Base-by-base conservation (phyloP, 2,797 vertebrate species). In the Gambelia wislizenii region DNA sequence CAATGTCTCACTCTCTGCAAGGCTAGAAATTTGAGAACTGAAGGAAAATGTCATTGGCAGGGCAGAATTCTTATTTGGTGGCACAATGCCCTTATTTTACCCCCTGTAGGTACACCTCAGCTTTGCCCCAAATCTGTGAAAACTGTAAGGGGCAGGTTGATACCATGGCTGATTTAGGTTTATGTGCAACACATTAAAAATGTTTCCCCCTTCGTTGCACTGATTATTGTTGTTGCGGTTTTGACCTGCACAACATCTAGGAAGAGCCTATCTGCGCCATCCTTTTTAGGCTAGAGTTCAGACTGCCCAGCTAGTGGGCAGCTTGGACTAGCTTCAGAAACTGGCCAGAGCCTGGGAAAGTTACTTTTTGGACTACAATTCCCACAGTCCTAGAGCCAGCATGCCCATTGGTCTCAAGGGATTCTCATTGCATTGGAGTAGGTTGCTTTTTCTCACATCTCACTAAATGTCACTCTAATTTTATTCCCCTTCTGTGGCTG, bases 401-500 rank as follows among this genome's bases (percentile, higher is more conserved):
- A 42, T 80, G 20, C 13, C 59, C 44, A 64, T 22, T 25, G 44
- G 47, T 83, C 79, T 54, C 18, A 42, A 82, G 14, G 20, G n/a
- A n/a, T 85, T 64, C 36, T 64, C 33, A 36, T 69, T 39, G 25
- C 78, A 69, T 52, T 36, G 56, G 77, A 77, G 2, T 61, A 42
- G 70, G 83, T 77, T 4, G 14, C 56, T 85, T 85, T 84, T 47
- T 83, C 72, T 83, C 83, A n/a, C 59, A 49, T 83, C 69, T 78
- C 36, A 7, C 36, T n/a, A 72, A 78, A 85, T 78, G 87, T 86
- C 79, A 83, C 72, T 22, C 16, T 80, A 88, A 78, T 33, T 84
- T 84, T 54, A 80, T 16, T 1, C 86, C 74, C 87, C 61, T 52
- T 83, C 78, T 36, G 79, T n/a, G 47, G 64, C 80, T 79, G 87